phyloP scores from a whole-genome alignment of 1,140 invertebrate species.

The Scaptomyza hsui region DNA sequence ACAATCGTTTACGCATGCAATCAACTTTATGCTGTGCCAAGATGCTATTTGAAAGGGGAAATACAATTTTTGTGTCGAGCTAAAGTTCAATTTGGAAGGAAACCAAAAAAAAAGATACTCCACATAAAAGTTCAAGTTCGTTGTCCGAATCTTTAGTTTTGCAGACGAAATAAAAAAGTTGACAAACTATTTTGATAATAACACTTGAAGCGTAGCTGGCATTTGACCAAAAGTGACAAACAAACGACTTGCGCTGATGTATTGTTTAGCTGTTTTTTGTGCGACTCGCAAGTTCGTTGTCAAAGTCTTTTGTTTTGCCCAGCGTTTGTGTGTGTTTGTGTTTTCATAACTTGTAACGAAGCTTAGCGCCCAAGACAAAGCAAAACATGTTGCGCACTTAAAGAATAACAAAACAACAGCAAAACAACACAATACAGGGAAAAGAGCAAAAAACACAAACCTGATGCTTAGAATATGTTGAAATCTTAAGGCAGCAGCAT shows the following conservation, averaged over 20 bases:
- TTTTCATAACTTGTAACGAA: slow-evolving; percentile 50
- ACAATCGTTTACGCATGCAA: slow-evolving; percentile 55
- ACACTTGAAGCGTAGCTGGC: slow-evolving; percentile 62
- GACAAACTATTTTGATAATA: slow-evolving; percentile 73
- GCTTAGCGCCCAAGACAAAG: slow-evolving; percentile 33
- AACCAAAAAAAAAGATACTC: slow-evolving; percentile 15
- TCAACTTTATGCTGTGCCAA: slow-evolving; percentile 40
- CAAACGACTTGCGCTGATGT: slow-evolving; percentile 36
- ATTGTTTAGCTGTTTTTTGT: slow-evolving; percentile 41
- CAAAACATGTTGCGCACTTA: slow-evolving; percentile 46
- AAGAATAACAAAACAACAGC: slow-evolving; percentile 32
- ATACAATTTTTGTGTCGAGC: not conserved
- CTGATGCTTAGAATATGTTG: slow-evolving; percentile 71
- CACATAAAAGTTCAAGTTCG: slow-evolving; percentile 73
- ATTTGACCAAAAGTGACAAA: slow-evolving; percentile 67
- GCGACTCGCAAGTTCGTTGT: slow-evolving; percentile 68
- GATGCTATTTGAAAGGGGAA: slow-evolving; percentile 16
- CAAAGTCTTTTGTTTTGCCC: slow-evolving; percentile 68
- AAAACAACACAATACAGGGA: slow-evolving; percentile 35
- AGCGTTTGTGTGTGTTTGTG: not conserved
- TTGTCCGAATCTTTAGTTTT: slow-evolving; percentile 48
- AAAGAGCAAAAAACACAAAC: slow-evolving; percentile 14
- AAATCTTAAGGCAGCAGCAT: slow-evolving; percentile 58
- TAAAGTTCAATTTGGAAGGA: slow-evolving; percentile 28
- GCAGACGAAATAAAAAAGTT: slow-evolving; percentile 42